A percentile compares a stretch with the other conserved stretches of the same genome.
These are phyloP conservation scores for Masnerella sp. DNA, from an alignment of 2,888 invertebrate species.

Conservation along the genomic window DNA sequence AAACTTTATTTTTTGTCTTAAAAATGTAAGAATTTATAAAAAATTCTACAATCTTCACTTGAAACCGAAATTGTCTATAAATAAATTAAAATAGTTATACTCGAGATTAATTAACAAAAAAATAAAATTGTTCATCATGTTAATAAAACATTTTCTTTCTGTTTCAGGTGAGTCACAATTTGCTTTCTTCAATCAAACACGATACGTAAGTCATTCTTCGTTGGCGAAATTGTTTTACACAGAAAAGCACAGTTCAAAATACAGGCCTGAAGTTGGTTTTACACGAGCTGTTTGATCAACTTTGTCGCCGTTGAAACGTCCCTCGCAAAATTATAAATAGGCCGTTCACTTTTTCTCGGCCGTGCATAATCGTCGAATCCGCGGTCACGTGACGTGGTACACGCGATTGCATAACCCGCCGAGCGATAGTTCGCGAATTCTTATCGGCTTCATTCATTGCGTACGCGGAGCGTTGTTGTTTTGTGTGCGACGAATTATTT, in stretches of 20 bases:
- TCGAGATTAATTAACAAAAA: too few species aligned
- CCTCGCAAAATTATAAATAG: conserved; percentile 37
- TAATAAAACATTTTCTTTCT: too few species aligned
- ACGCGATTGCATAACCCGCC: conserved; percentile 43
- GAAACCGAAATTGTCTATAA: too few species aligned
- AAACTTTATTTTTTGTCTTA: too few species aligned
- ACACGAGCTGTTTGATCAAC: conserved; percentile 5
- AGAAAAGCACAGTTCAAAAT: neutral
- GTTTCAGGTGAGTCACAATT: too few species aligned
- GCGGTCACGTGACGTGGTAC: conserved; percentile 38
- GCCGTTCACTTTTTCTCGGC: conserved; percentile 24
- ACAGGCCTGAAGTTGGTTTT: neutral
- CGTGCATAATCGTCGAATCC: conserved; percentile 38
- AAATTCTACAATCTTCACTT: too few species aligned
- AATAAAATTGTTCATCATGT: too few species aligned
- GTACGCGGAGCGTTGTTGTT: conserved; percentile 39
- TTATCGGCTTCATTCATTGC: conserved; percentile 52
- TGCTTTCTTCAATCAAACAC: too few species aligned
- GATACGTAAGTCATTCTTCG: too few species aligned
- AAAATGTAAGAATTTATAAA: too few species aligned
- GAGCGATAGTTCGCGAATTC: conserved; percentile 46
- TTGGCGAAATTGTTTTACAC: conserved; percentile 1
- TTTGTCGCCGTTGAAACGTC: conserved; percentile 12
- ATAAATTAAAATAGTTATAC: too few species aligned
- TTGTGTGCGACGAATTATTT: conserved; percentile 52